Conservation (phyloP, 2,113 vertebrate genomes). For the Alosa alosa region DNA sequence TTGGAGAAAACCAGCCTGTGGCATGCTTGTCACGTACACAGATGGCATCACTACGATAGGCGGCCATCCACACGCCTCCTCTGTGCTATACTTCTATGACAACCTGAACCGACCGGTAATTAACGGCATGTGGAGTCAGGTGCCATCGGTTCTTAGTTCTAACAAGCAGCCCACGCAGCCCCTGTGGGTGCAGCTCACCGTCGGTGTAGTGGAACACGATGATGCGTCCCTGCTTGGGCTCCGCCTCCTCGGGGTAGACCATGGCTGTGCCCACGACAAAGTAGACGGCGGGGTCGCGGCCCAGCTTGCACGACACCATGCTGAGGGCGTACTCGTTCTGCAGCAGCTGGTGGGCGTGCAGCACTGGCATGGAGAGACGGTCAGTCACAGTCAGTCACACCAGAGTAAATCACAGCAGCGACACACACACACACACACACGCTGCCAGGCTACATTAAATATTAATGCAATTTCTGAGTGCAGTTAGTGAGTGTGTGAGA, state of each 20-base stretch:
- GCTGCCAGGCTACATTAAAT: not conserved
- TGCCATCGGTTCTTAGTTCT: no score
- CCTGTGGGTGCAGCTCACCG: conserved; percentile 68
- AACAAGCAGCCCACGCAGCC: no score
- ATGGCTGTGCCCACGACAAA: conserved; percentile 97
- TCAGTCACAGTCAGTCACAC: not conserved
- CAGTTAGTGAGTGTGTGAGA: not conserved
- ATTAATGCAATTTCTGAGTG: not conserved
- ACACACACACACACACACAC: not conserved
- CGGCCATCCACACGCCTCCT: not conserved
- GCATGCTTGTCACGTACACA: not conserved
- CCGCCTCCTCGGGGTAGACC: conserved; percentile 97
- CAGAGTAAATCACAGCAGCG: not conserved
- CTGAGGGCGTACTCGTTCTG: conserved; percentile 95
- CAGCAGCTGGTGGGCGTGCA: conserved; percentile 97
- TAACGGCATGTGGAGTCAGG: no score
- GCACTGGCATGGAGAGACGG: conserved; percentile 67
- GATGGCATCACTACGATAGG: not conserved
- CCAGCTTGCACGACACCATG: conserved; percentile 93
- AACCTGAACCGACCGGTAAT: not conserved
- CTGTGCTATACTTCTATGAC: not conserved
- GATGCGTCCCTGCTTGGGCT: conserved; percentile 97
- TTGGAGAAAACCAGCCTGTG: not conserved
- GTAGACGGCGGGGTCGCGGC: conserved; percentile 92
- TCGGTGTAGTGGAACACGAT: conserved; percentile 97